Percentiles rank a stretch among this genome's conserved stretches.
Evolutionary conservation across 30 jellyfish, hydroid and myxozoan genomes (phyloP).

Genomic region (Cassiopea andromeda): DNA sequence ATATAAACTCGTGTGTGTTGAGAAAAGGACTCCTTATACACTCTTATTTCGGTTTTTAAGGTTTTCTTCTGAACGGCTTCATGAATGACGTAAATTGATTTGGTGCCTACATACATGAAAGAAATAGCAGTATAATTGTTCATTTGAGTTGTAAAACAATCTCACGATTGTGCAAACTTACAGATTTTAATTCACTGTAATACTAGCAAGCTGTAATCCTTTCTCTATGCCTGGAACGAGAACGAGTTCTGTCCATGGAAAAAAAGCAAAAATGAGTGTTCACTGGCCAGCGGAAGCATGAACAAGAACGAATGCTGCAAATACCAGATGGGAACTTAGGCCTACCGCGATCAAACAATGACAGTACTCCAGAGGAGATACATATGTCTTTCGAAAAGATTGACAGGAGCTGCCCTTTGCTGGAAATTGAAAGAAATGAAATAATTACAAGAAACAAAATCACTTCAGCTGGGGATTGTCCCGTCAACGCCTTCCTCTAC

Average conservation of each 20-base stretch:
- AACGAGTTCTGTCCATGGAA: not conserved
- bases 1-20: no score
- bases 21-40: no score
- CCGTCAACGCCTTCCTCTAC: conserved; percentile 3
- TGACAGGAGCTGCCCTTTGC: conserved; percentile 11
- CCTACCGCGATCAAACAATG: not conserved
- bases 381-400: conserved; percentile 1
- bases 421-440: conserved; percentile 13
- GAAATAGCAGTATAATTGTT: not conserved
- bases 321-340: not conserved
- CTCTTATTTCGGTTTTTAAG: not conserved
- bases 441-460: conserved; percentile 1
- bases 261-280: not conserved
- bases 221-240: not conserved
- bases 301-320: not conserved
- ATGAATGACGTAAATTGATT: not conserved
- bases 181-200: not conserved
- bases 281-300: conserved; percentile 19
- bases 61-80: not conserved
- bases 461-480: conserved; percentile 3
- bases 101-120: not conserved
- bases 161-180: not conserved
- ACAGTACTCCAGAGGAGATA: conserved; percentile 6
- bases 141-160: not conserved
- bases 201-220: not conserved